Conservation (phyloP, 2,113 vertebrate genomes). For the Fregetta grallaria region DNA sequence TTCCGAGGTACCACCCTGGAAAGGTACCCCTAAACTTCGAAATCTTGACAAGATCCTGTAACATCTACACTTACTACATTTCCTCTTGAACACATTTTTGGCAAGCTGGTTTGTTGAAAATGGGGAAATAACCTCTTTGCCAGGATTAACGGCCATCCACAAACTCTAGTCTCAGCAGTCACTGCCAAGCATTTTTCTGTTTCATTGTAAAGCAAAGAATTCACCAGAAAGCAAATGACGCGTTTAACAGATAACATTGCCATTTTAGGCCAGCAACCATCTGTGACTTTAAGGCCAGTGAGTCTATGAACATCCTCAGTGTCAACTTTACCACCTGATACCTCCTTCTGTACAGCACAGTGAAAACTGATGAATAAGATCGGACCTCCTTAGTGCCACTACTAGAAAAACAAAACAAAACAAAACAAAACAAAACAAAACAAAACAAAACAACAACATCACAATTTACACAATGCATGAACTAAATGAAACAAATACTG, state of each 20-base stretch:
- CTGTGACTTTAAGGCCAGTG: not conserved
- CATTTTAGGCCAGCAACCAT: not conserved
- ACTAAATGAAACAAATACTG: not conserved
- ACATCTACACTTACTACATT: not conserved
- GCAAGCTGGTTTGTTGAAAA: not conserved
- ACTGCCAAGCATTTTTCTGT: not conserved
- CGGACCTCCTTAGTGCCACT: not conserved
- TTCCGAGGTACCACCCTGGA: not conserved
- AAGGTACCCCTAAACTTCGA: not conserved
- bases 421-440: not conserved
- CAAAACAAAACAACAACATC: not conserved
- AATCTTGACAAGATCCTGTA: not conserved
- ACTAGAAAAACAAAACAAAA: not conserved
- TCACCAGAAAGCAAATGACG: not conserved
- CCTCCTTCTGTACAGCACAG: not conserved
- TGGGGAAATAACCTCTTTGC: not conserved
- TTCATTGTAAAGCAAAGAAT: not conserved
- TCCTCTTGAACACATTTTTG: not conserved
- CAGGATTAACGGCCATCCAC: not conserved
- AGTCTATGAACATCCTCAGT: not conserved
- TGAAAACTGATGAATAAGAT: not conserved
- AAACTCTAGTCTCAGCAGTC: not conserved
- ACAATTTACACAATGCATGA: not conserved
- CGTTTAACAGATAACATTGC: not conserved
- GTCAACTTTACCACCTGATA: not conserved